Base-by-base conservation (phyloP, 2,113 vertebrate genomes). In the Aleadryas rufinucha region DNA sequence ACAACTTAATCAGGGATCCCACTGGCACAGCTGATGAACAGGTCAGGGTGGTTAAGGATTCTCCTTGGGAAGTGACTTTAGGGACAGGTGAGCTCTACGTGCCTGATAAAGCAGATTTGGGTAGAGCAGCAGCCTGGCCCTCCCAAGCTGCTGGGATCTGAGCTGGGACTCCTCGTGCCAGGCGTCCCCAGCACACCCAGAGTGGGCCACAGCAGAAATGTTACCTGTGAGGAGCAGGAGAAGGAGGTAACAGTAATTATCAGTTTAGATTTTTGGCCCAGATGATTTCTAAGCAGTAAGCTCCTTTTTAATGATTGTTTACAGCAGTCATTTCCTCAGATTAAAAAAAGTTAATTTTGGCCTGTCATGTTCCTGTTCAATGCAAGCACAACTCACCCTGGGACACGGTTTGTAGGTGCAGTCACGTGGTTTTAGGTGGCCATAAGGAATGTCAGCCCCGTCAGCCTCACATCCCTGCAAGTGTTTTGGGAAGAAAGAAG, bases 71-170 rank as follows among this genome's bases (percentile, higher is more conserved):
- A 56, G 27, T 20, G 49, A 23, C 26, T 42, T 2, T 54, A 81
- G 72, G 35, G 53, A 6, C 63, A 35, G 52, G 63, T 2, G 8
- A 90, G 74, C 37, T 65, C 23, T 6, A 0, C 16, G 24, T 21
- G 68, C 44, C 82, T 19, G 21, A 27, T 16, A 27, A 45, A 90
- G 56, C 74, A 47, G 59, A 35, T 2, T 2, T 5, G 28, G 80
- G 24, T 0, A 19, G 17, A 50, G 53, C 80, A 80, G 84, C 87
- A 57, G 35, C 23, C 20, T 16, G 20, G 31, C 35, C 44, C 0
- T 6, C 15, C 13, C 0, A 0, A 47, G 30, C 31, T 35, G 14
- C 60, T 52, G 30, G 11, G 27, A 10, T 26, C 6, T 9, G n/a
- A 65, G 61, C 33, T 53, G 77, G 5, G 27, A 49, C 24, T 70